Conservation (phyloP, 2,113 vertebrate species). For the Ascaphus truei region DNA sequence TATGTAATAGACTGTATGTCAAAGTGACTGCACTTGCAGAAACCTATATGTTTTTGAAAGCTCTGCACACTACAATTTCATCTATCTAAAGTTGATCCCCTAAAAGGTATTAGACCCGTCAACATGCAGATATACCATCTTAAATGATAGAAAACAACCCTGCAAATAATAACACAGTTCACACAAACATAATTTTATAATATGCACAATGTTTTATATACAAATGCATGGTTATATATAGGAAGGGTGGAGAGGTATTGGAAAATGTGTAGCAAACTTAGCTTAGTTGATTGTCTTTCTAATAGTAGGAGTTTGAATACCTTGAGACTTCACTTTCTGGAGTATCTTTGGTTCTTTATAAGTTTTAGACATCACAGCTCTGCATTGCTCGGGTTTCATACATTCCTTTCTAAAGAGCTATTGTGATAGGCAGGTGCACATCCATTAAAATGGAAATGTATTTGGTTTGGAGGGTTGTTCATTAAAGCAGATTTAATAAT, state of each 20-base stretch:
- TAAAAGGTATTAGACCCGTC: no score
- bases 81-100: no score
- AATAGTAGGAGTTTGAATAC: not conserved
- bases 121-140: no score
- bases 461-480: slow-evolving; percentile 43
- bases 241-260: no score
- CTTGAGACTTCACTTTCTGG: not conserved
- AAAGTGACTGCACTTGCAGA: no score
- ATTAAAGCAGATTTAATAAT: slow-evolving; percentile 53
- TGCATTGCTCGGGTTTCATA: not conserved
- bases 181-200: no score
- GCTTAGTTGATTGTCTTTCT: not conserved
- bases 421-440: slow-evolving; percentile 46
- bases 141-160: no score
- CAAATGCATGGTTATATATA: no score
- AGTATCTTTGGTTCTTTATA: not conserved
- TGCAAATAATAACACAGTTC: no score
- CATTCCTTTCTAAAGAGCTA: not conserved
- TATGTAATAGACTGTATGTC: not conserved
- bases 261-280: not conserved
- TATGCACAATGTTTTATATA: no score
- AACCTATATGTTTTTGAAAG: no score
- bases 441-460: slow-evolving; percentile 9
- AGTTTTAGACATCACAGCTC: not conserved
- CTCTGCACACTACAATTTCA: no score